Conservation (phyloP, 2,113 vertebrate genomes). For the Rhineura floridana region DNA sequence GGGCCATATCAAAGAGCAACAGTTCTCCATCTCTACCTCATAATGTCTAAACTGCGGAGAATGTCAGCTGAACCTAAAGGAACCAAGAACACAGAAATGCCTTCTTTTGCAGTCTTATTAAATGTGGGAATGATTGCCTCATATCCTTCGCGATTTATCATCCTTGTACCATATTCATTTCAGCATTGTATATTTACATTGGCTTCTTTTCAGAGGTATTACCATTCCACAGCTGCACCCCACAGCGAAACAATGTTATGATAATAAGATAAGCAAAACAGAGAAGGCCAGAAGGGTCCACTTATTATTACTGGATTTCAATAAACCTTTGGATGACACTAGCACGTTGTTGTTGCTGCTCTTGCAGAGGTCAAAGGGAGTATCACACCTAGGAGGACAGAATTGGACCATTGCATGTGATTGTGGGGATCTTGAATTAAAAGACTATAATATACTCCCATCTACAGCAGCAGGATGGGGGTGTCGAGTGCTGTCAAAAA, state of each 20-base stretch:
- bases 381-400: background rate
- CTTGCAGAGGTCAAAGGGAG: background rate
- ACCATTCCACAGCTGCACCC: background rate
- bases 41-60: background rate
- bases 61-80: background rate
- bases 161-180: background rate
- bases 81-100: background rate
- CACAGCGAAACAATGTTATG: background rate
- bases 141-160: conserved; percentile 6
- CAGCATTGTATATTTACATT: conserved; percentile 6
- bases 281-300: background rate
- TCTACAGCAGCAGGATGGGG: background rate
- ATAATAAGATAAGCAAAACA: conserved; percentile 2
- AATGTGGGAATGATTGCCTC: background rate
- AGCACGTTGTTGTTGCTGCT: background rate
- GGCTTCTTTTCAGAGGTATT: conserved; percentile 21
- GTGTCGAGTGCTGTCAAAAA: background rate
- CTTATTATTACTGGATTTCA: conserved; percentile 8
- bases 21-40: background rate
- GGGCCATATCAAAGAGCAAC: background rate
- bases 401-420: background rate
- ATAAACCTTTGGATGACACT: background rate
- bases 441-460: background rate
- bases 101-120: background rate
- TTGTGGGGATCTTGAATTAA: background rate